Conservation (phyloP, 2,797 vertebrate species). For the Lepus townsendii region DNA sequence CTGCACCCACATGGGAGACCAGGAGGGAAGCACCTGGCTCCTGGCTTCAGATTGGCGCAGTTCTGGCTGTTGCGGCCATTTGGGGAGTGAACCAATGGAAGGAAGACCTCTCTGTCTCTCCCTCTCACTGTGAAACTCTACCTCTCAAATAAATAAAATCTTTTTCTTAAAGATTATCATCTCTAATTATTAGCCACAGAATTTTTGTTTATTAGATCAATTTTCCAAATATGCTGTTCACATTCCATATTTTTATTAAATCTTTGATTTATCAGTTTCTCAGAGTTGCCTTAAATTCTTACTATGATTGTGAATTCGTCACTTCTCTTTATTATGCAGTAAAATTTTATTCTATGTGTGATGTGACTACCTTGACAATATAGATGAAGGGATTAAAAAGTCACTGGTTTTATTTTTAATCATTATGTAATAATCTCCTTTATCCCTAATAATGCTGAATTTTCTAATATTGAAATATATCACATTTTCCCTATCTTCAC, state of each 20-base stretch:
- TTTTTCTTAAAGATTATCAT: no score
- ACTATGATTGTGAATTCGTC: not conserved
- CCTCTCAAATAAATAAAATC: no score
- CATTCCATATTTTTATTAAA: not conserved
- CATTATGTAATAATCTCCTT: not conserved
- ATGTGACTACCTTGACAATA: not conserved
- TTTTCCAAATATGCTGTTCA: not conserved
- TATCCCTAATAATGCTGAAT: not conserved
- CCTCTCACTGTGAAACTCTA: no score
- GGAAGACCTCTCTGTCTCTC: no score
- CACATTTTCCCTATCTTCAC: no score
- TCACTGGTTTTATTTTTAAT: not conserved
- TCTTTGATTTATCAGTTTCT: not conserved
- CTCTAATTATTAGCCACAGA: not conserved
- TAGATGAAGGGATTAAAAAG: not conserved
- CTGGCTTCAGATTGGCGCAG: no score
- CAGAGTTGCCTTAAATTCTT: not conserved
- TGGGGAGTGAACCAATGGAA: no score
- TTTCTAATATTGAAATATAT: not conserved
- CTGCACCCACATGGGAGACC: no score
- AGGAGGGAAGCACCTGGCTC: no score
- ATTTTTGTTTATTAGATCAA: not conserved
- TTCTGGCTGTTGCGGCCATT: no score
- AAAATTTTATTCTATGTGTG: not conserved
- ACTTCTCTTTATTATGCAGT: not conserved